These are phyloP conservation scores for Pterostichus madidus DNA, from an alignment of 2,888 invertebrate species.

Conservation along the genomic window DNA sequence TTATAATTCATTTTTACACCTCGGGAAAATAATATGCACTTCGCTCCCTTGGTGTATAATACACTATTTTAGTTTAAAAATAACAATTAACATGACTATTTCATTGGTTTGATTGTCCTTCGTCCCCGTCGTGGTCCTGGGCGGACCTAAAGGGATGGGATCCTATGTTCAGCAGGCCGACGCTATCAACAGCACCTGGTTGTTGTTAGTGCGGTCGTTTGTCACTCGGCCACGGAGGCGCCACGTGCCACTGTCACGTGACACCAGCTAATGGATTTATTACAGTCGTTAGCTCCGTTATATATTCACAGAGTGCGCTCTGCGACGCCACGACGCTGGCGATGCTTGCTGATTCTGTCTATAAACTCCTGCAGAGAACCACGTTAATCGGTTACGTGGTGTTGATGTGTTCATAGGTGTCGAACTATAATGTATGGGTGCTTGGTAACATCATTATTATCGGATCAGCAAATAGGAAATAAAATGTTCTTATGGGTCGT, in stretches of 20 bases:
- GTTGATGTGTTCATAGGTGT: constrained; percentile 38
- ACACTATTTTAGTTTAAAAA: too few relatives aligned
- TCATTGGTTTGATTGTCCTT: background rate
- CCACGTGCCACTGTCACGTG: constrained; percentile 67
- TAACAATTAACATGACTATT: too few relatives aligned
- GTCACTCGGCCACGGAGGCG: constrained; percentile 65
- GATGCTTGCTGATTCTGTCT: constrained; percentile 54
- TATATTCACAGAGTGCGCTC: constrained; percentile 61
- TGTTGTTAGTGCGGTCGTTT: constrained; percentile 67
- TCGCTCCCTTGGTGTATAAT: too few relatives aligned
- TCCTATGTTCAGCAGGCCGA: constrained; percentile 40
- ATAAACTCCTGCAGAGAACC: constrained; percentile 47
- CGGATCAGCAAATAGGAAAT: background rate
- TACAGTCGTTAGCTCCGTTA: constrained; percentile 67
- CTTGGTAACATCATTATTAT: constrained; percentile 3
- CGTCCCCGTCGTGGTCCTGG: background rate
- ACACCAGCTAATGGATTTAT: constrained; percentile 67
- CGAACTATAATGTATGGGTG: constrained; percentile 6
- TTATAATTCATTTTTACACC: too few relatives aligned
- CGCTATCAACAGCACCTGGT: constrained; percentile 66
- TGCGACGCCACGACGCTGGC: constrained; percentile 1
- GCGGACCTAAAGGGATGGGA: background rate
- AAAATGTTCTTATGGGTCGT: too few relatives aligned
- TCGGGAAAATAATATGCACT: too few relatives aligned
- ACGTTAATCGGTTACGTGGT: constrained; percentile 37